Base-by-base conservation (phyloP, 2,888 invertebrate species). In the Hypomecis atomaria region DNA sequence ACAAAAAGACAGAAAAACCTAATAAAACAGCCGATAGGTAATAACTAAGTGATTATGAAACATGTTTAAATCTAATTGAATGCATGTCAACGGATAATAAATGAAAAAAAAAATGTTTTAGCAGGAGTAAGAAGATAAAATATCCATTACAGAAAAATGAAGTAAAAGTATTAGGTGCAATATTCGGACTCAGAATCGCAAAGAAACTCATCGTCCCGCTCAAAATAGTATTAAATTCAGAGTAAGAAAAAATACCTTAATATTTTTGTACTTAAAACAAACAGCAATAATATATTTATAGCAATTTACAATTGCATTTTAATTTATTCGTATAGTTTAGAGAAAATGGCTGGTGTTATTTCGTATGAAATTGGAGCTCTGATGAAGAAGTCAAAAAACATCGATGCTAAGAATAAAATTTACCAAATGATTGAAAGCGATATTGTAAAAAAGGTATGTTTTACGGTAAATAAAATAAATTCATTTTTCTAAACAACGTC, bases 141-240 rank as follows among this genome's bases (percentile, higher is more conserved):
- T 77, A 70, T 67, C 62, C 70, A 6, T 67, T 87, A 34, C 78
- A 84, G 37, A 13, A 23, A 13, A 43, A 48, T 34, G 63, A 63
- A 49, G 8, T 59, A 0, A 63, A 48, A 44, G 56, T 43, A 8
- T 11, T 65, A 47, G 9, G 68, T 71, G 75, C 79, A 23, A 60
- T 81, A 64, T 88, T 91, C 71, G 86, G 82, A 47, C 75, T 80
- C 44, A 85, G 75, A 75, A 78, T 89, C 64, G 76, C 78, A 34
- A 69, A 77, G 62, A 77, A 73, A 66, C 69, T 90, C 50, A 69
- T 74, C 44, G 76, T 59, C n/a, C 82, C 83, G 0, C 58, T 75
- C 33, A 77, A 79, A 53, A 69, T 86, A 63, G 71, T 66, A 49
- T 67, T 89, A 23, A 84, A 78, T 66, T 58, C 78, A 1, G 71